Conservation (phyloP, 2,113 vertebrate genomes). For the Aegotheles bennettii region DNA sequence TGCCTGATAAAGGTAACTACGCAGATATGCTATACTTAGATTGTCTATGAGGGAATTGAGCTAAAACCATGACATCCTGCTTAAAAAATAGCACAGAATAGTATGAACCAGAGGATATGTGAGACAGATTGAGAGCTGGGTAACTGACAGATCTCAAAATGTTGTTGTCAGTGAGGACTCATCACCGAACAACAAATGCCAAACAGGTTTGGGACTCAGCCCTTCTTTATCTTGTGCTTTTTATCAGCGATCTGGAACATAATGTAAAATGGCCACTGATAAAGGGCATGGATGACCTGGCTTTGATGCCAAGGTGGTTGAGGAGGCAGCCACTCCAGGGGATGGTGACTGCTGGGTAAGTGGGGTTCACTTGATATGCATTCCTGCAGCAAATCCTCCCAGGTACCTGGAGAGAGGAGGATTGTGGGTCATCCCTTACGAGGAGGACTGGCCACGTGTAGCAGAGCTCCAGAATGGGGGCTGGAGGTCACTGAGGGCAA, state of each 20-base stretch:
- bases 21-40: constrained; percentile 62
- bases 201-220: neutral
- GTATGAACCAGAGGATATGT: constrained; percentile 35
- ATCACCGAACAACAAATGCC: constrained; percentile 3
- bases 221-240: neutral
- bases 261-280: neutral
- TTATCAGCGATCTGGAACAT: neutral
- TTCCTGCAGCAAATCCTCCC: neutral
- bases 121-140: constrained; percentile 57
- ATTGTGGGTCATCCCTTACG: accelerated
- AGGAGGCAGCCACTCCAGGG: neutral
- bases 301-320: neutral
- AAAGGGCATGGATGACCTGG: neutral
- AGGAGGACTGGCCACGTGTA: neutral
- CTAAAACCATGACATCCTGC: constrained; percentile 55
- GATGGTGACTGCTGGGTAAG: neutral
- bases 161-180: constrained; percentile 35
- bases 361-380: neutral
- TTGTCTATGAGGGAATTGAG: constrained; percentile 39
- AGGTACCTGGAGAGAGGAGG: neutral
- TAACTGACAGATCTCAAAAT: constrained; percentile 59
- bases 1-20: constrained; percentile 57
- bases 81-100: constrained; percentile 58
- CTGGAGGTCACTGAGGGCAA: neutral
- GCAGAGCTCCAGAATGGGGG: neutral